Conservation (phyloP, 2,888 invertebrate genomes). For the Volucella inanis region DNA sequence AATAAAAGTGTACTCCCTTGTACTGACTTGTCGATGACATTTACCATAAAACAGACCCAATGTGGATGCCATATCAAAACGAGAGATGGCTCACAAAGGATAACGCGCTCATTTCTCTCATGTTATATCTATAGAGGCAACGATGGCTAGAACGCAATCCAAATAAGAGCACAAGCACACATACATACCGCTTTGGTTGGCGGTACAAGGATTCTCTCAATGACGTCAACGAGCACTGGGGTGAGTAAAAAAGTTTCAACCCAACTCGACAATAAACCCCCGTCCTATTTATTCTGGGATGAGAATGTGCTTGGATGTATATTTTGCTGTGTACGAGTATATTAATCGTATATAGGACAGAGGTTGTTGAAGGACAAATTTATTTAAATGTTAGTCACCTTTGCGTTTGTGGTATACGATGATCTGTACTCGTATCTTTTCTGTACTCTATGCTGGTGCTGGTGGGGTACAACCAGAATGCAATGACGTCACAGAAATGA, state of each 20-base stretch:
- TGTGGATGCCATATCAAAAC: too few species aligned
- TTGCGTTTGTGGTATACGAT: constrained; percentile 24
- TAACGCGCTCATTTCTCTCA: too few species aligned
- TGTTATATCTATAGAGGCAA: too few species aligned
- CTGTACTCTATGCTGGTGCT: not conserved
- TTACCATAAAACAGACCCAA: too few species aligned
- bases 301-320: constrained; percentile 1
- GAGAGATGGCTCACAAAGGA: too few species aligned
- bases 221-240: constrained; percentile 28
- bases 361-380: constrained; percentile 44
- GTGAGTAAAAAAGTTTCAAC: not conserved
- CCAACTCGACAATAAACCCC: constrained; percentile 20
- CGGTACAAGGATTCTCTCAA: constrained; percentile 8
- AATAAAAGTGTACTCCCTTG: too few species aligned
- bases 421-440: not conserved
- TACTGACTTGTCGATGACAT: too few species aligned
- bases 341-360: not conserved
- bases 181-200: not conserved
- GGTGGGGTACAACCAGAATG: constrained; percentile 12
- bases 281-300: constrained; percentile 43
- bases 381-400: constrained; percentile 48
- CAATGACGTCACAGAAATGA: constrained; percentile 59
- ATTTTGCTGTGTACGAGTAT: not conserved
- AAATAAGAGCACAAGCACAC: too few species aligned
- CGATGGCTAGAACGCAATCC: too few species aligned